Base-by-base conservation (phyloP, 2,113 vertebrate genomes). In the Circaetus gallicus region DNA sequence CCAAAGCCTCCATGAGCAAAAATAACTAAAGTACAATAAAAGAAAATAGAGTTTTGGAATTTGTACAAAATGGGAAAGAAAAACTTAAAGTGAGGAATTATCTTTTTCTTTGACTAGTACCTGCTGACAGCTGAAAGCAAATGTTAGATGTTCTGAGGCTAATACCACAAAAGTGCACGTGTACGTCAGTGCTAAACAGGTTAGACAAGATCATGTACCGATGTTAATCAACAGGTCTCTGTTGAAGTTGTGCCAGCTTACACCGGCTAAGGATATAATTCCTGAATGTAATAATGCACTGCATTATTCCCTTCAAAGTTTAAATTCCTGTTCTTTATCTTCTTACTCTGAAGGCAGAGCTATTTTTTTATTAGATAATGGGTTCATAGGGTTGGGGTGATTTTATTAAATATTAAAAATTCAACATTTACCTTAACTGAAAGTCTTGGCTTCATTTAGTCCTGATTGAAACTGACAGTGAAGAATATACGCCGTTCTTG, bases 341-440 rank as follows among this genome's bases (percentile, higher is more conserved):
- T 89, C 85, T 94, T 76, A 77, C 77, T 94, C 95, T 69, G 85
- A 94, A 96, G 74, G 92, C 85, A 95, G 73, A 83, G 40, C 26
- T 94, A 72, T 2, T 81, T 96, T 96, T 92, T 94, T 85, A 92
- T 96, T 94, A 97, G 95, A 88, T 95, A 95, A 96, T 80, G 13
- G 11, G 36, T 96, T 95, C 82, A 78, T 89, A 95, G 93, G 96
- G 93, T 96, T 86, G 94, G 93, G 63, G 86, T 93, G 69, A 90
- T 97, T 97, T 93, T 95, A 97, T 97, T 98, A 98, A 97, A 98
- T 96, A 97, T 95, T 98, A 98, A 97, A 94, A 97, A 56, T 18
- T 85, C 26, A 61, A 38, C 82, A 49, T 95, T 95, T 96, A 94
- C 92, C 96, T 98, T 94, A 86, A 81, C 91, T 45, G 89, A 93